Evolutionary conservation across 2,113 vertebrate genomes (phyloP).

Genomic region (Xiphophorus hellerii): DNA sequence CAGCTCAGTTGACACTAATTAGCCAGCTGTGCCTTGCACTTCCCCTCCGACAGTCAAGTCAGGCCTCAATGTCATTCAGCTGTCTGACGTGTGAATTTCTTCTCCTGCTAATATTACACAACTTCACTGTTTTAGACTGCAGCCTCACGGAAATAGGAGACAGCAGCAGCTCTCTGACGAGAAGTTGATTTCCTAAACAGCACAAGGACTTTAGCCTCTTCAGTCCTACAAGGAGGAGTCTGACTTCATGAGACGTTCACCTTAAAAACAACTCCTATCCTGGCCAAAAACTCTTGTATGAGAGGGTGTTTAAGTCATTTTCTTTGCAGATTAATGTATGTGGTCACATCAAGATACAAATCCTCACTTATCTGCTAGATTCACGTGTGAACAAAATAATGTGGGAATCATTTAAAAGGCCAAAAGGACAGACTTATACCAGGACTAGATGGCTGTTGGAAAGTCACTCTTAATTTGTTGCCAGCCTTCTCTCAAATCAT

Average conservation of each 20-base stretch:
- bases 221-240: not conserved
- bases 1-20: not conserved
- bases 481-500: no score
- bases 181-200: not conserved
- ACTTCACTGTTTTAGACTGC: not conserved
- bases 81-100: not conserved
- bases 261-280: not conserved
- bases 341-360: no score
- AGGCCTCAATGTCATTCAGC: not conserved
- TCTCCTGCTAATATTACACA: not conserved
- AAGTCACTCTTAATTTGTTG: no score
- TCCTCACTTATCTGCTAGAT: not conserved
- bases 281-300: no score
- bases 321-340: not conserved
- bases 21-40: not conserved
- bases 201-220: not conserved
- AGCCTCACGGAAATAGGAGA: not conserved
- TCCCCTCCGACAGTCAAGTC: not conserved
- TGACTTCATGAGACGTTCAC: not conserved
- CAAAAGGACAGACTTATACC: no score
- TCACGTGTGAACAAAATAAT: no score
- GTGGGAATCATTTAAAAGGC: no score
- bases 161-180: not conserved
- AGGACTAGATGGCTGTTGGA: no score
- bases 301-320: not conserved